phyloP scores from a whole-genome alignment of 2,888 invertebrate species.

The Tromatobia lineatoria region DNA sequence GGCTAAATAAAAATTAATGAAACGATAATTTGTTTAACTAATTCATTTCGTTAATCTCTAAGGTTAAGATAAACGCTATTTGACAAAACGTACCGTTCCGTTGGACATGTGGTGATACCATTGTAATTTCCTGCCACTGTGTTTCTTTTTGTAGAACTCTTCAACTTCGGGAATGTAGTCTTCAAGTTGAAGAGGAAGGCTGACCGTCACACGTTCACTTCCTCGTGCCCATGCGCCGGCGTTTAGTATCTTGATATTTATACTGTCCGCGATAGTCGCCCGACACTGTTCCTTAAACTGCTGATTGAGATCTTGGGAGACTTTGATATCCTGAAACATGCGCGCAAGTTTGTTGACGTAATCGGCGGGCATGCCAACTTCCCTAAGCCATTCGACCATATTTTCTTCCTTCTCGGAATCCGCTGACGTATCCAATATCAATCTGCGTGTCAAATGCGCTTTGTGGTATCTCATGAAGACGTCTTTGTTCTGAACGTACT shows the following conservation, averaged over 20 bases:
- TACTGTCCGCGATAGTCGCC: constrained; percentile 94
- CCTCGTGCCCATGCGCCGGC: constrained; percentile 99
- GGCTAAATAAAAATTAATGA: no score
- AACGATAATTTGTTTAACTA: no score
- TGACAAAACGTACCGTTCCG: constrained; percentile 90
- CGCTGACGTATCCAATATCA: constrained; percentile 98
- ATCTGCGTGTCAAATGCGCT: constrained; percentile 97
- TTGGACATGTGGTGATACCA: constrained; percentile 99
- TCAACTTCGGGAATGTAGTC: constrained; percentile 99
- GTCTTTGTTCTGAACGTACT: constrained; percentile 99
- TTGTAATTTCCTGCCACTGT: constrained; percentile 98
- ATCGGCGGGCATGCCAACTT: constrained; percentile 99
- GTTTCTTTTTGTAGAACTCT: constrained; percentile 99
- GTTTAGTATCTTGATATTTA: constrained; percentile 99
- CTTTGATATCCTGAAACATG: constrained; percentile 99
- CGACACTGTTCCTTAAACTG: constrained; percentile 93
- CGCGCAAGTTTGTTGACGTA: constrained; percentile 99
- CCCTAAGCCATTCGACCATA: constrained; percentile 99
- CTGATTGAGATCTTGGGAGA: constrained; percentile 97
- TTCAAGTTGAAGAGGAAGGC: constrained; percentile 98
- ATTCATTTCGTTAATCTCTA: no score
- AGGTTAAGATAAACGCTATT: no score
- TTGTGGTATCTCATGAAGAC: constrained; percentile 99
- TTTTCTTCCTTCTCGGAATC: constrained; percentile 99
- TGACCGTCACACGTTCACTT: constrained; percentile 97